Base-by-base conservation (phyloP, 2,797 vertebrate genomes). In the Sciurus carolinensis region DNA sequence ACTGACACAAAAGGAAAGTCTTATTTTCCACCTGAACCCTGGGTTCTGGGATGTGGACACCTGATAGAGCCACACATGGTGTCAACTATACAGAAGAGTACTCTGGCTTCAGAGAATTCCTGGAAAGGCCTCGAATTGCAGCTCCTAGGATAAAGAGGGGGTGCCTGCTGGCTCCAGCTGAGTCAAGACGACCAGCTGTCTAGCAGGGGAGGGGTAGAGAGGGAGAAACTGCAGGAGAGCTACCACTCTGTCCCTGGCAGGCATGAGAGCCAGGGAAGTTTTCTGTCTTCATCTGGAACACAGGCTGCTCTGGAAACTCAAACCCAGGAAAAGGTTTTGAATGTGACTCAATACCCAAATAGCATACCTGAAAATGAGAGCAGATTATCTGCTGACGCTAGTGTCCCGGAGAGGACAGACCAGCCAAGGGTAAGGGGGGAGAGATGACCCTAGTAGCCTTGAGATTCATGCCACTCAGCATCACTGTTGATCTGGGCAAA, bases 121-220 rank as follows among this genome's bases (percentile, higher is more conserved):
- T 97, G 89, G 86, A 93, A 85, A 97, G 82, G 77, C 82, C 90
- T 97, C 95, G 95, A 82, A 75, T 95, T 97, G 91, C 91, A 97
- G 79, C 76, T 59, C 47, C 81, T 79, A 50, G 90, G 82, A 91
- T 83, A 50, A 91, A 92, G 57, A 67, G 7, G 6, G 42, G 73
- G 69, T 83, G 39, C 67, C 72, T 75, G 28, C 47, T 88, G 73
- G 77, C 64, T 95, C 67, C 0, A 2, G n/a, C 7, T 20, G 50
- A 80, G 85, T 42, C 67, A 89, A 82, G 81, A 76, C 22, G 76
- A 39, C 69, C 91, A 94, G 79, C 80, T 88, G 93, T 76, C 76
- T 10, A 94, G 39, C 30, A 77, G 54, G 13, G 44, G 44, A 50
- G 30, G 20, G 39, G 54, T 18, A 11, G 67, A 33, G 24, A 67